Evolutionary conservation across 2,888 invertebrate genomes (phyloP), one percentile per base, ranked within the genome.

Genomic region (Quadroppia sp.): DNA sequence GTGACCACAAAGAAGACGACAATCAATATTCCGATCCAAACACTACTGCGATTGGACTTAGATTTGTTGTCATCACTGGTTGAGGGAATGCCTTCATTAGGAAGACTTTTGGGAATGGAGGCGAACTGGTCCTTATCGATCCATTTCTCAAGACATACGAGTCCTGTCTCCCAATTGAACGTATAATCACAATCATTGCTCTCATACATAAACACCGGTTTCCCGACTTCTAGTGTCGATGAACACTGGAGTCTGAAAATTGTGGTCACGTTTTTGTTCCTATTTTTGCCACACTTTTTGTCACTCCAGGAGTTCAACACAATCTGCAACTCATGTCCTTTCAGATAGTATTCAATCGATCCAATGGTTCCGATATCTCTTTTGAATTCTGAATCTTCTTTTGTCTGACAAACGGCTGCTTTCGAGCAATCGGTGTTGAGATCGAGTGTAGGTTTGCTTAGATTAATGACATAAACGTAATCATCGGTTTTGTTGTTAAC

Each of bases 151-250:
- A 76, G 72, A 56, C 78, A 78, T 2, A 76, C 75, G 2, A 36
- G 59, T 11, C 45, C 25, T 13, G 78, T 78, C 32, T 75, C 73
- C 78, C 78, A 78, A 20, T 75, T 45, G 76, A 78, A 78, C 2
- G 76, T 23, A 71, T 78, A 78, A 71, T 78, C 78, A 75, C 78
- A 78, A 50, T 78, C 72, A 17, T 77, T 74, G 72, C 76, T 76
- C 71, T 78, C 78, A 56, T 77, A 78, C 2, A 75, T 23, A 61
- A 78, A 78, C 4, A 32, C 15, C 13, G 77, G 78, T n/a, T 36
- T 25, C 50, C 77, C 76, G 25, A 64, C 48, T 17, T 75, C 77
- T 53, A 72, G 71, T 20, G 61, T 25, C 25, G 74, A 48, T 15
- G 56, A 32, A 71, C 78, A 78, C 25, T 75, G 74, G 45, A 78